A percentile compares a stretch with the other conserved stretches of the same genome.
These are phyloP conservation scores for Urophycis tenuis DNA, from an alignment of 2,797 vertebrate genomes.

Conservation along the genomic window DNA sequence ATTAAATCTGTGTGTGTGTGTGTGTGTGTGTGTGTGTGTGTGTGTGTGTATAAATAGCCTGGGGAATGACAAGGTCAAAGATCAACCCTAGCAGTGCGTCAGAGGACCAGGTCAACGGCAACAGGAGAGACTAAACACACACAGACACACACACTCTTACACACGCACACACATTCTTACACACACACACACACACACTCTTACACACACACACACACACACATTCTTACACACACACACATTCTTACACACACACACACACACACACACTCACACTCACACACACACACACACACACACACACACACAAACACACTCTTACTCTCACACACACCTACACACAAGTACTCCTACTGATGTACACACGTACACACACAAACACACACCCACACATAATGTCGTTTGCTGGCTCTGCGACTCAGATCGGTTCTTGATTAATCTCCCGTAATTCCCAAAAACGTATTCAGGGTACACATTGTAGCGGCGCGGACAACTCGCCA, in stretches of 20 bases:
- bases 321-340: not conserved
- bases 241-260: constrained; percentile 14
- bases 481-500: not conserved
- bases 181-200: constrained; percentile 16
- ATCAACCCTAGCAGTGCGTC: constrained; percentile 33
- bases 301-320: constrained; percentile 14
- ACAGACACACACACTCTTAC: not conserved
- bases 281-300: constrained; percentile 10
- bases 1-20: no score
- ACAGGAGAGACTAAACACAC: constrained; percentile 33
- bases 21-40: constrained; percentile 8
- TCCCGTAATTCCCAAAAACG: not conserved
- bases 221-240: not conserved
- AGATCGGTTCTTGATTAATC: not conserved
- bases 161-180: constrained; percentile 8
- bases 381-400: not conserved
- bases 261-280: not conserved
- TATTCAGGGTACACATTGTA: not conserved
- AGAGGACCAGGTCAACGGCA: constrained; percentile 28
- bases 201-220: constrained; percentile 3
- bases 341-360: not conserved
- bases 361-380: not conserved
- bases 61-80: constrained; percentile 43
- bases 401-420: not conserved
- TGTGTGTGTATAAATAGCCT: constrained; percentile 56